These are phyloP conservation scores for Temnothorax unifasciatus DNA, from an alignment of 2,888 invertebrate species.

Conservation along the genomic window DNA sequence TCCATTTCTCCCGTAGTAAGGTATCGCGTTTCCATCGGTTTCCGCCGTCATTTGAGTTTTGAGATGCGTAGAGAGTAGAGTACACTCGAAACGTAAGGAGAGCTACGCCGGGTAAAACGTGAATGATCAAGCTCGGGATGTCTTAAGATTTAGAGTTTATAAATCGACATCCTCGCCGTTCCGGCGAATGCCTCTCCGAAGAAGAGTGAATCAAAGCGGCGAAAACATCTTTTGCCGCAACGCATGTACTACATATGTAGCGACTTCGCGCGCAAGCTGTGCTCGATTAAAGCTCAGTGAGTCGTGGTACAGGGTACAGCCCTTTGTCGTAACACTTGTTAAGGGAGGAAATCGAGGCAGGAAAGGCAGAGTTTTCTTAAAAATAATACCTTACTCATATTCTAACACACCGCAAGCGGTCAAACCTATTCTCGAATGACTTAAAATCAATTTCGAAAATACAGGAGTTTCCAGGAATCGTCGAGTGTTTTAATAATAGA, in stretches of 20 bases:
- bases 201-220: conserved; percentile 58
- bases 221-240: conserved; percentile 54
- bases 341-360: conserved; percentile 5
- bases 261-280: conserved; percentile 31
- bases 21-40: conserved; percentile 44
- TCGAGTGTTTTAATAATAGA: not conserved
- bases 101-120: conserved; percentile 37
- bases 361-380: conserved; percentile 7
- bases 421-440: not conserved
- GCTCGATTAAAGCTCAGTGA: conserved; percentile 68
- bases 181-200: conserved; percentile 40
- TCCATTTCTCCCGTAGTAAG: conserved; percentile 47
- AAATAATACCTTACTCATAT: not conserved
- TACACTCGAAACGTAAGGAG: conserved; percentile 43
- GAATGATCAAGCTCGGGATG: conserved; percentile 67
- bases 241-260: conserved; percentile 47
- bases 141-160: conserved; percentile 56
- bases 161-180: conserved; percentile 57
- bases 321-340: conserved; percentile 63
- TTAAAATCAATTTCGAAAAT: not conserved
- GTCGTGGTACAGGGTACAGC: conserved; percentile 46
- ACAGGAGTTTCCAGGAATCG: not conserved
- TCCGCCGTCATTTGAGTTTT: conserved; percentile 59
- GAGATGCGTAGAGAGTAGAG: conserved; percentile 52
- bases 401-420: not conserved